Evolutionary conservation across 2,888 invertebrate species (phyloP).

Genomic region (Apotomis capreana): DNA sequence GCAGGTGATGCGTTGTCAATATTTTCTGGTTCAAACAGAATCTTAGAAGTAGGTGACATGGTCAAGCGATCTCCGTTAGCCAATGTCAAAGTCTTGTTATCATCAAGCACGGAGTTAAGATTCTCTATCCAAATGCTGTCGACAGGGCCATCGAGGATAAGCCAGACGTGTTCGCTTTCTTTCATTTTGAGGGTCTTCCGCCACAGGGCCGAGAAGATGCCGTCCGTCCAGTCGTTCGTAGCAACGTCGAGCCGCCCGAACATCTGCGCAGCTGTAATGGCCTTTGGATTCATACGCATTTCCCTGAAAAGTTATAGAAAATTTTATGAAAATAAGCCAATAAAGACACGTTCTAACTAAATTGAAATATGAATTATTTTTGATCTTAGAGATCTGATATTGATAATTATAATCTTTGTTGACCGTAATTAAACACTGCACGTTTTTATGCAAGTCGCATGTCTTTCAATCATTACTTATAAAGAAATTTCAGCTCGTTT

Average conservation of each 20-base stretch:
- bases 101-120: conserved; percentile 97
- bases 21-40: conserved; percentile 98
- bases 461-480: no score
- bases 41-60: conserved; percentile 97
- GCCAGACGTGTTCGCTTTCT: conserved; percentile 95
- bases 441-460: no score
- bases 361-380: conserved; percentile 43
- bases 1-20: conserved; percentile 99
- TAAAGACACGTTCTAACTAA: no score
- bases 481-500: no score
- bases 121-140: conserved; percentile 99
- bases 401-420: no score
- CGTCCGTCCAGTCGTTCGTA: conserved; percentile 99
- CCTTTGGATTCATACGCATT: conserved; percentile 99
- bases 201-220: conserved; percentile 98
- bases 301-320: conserved; percentile 82
- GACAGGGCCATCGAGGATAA: conserved; percentile 97
- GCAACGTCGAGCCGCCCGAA: conserved; percentile 98
- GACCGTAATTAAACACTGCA: no score
- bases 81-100: conserved; percentile 96
- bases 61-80: conserved; percentile 97
- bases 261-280: conserved; percentile 98
- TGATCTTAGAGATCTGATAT: no score
- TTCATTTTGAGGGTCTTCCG: conserved; percentile 95
- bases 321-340: not conserved